Base-by-base conservation (phyloP, 2,113 vertebrate genomes). In the Ranitomeya variabilis region DNA sequence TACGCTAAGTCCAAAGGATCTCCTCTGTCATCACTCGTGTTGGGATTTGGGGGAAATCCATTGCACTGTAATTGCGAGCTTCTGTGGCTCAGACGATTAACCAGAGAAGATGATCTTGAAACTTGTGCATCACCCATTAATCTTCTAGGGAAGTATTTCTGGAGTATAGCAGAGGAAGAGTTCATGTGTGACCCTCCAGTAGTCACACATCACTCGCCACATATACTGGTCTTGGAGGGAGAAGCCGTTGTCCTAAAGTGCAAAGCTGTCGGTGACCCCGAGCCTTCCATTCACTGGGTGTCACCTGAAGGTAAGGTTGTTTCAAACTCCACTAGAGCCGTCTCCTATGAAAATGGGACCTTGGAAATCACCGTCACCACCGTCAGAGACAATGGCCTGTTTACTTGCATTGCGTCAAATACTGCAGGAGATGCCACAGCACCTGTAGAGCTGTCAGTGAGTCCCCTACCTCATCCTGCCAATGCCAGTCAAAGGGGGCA, bases 31-130 rank as follows among this genome's bases (percentile, higher is more conserved):
- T 94, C 95, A 0, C 91, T 96, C 86, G 95, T 96, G 15, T 62
- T 96, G 74, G 96, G 95, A 12, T 96, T 96, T 4, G 96, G 96
- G 0, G 96, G 96, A 37, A 96, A 96, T 89, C 96, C 96, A 0
- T 91, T 96, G 62, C 96, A 96, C 89, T 96, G 96, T 57, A 96
- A 96, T 93, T 96, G 96, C 16, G 96, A 96, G 91, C 93, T 96
- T 90, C 92, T 96, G 51, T 96, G 96, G 96, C 91, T 96, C 0
- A 92, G 96, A 3, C 69, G 96, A 0, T 91, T 96, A n/a, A 96
- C 95, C 10, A 67, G 96, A 0, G 95, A 96, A 91, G 96, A 96
- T 26, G 96, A 96, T 86, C 92, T 96, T 60, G 96, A 96, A 91
- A 96, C 96, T 0, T 96, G 96, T 57, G 96, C 96, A 0, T 96